These are phyloP conservation scores for Olivierus martensii DNA, from an alignment of 1,140 invertebrate genomes.

Conservation along the genomic window DNA sequence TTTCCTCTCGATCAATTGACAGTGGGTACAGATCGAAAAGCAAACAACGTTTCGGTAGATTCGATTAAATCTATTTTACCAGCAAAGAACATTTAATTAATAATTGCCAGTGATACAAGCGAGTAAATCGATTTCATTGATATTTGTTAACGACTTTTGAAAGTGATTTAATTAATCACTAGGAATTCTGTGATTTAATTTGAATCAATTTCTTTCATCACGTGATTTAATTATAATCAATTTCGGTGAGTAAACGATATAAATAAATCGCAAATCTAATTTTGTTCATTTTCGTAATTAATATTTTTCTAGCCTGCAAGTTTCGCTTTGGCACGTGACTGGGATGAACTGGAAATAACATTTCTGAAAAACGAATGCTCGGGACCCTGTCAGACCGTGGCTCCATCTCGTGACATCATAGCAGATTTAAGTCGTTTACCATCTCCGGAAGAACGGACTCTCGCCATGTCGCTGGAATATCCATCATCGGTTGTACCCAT, in stretches of 20 bases:
- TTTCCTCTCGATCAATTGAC: too few relatives aligned
- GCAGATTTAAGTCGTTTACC: constrained; percentile 19
- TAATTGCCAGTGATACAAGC: too few relatives aligned
- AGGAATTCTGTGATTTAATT: neutral
- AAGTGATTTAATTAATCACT: neutral
- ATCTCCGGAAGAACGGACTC: constrained; percentile 28
- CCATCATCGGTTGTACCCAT: constrained; percentile 71
- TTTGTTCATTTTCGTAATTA: neutral
- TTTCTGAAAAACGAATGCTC: neutral
- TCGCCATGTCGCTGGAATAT: constrained; percentile 42
- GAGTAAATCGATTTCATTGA: too few relatives aligned
- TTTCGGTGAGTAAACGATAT: too few relatives aligned
- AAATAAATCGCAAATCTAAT: too few relatives aligned
- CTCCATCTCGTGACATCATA: constrained; percentile 7
- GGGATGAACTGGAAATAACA: constrained; percentile 9
- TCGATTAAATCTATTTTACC: too few relatives aligned
- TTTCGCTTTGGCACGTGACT: constrained; percentile 8
- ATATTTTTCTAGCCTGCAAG: constrained; percentile 17
- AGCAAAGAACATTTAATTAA: too few relatives aligned
- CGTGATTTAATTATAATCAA: neutral
- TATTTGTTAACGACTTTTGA: too few relatives aligned
- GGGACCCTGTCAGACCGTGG: constrained; percentile 3
- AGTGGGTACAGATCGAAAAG: too few relatives aligned
- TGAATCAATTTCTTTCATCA: neutral
- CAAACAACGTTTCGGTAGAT: too few relatives aligned